Evolutionary conservation across 2,888 invertebrate species (phyloP).

Genomic region (Anorthoa munda): DNA sequence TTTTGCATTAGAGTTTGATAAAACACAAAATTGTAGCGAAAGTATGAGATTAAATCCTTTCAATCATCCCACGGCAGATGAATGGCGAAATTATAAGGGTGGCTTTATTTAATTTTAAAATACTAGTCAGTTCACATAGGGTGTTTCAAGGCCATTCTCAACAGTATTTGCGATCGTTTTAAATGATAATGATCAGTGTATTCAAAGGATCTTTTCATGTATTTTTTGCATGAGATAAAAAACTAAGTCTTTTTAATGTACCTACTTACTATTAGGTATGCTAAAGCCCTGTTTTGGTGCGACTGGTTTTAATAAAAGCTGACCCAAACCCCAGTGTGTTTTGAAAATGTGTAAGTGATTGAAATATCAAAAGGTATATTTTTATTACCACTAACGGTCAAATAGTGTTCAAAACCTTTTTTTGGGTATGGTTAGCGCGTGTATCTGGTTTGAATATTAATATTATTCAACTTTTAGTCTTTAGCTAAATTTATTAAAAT

Average conservation of each 20-base stretch:
- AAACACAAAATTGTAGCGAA: background rate
- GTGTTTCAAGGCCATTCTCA: conserved; percentile 9
- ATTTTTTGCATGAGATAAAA: conserved; percentile 4
- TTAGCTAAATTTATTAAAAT: too few species aligned
- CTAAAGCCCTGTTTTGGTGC: background rate
- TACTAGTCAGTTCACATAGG: background rate
- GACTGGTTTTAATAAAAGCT: background rate
- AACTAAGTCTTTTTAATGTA: conserved; percentile 11
- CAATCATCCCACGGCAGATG: background rate
- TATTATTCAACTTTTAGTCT: background rate
- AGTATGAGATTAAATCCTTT: conserved; percentile 3
- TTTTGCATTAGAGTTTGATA: background rate
- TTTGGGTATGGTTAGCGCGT: background rate
- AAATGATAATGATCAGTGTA: background rate
- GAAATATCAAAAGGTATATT: background rate
- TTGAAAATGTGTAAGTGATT: background rate
- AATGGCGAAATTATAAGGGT: background rate
- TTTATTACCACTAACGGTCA: background rate
- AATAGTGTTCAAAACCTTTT: background rate
- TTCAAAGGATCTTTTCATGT: conserved; percentile 1
- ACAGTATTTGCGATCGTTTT: conserved; percentile 1
- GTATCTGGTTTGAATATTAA: background rate
- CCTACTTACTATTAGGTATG: background rate
- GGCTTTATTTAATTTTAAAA: background rate
- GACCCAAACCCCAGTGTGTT: background rate